A percentile compares a stretch with the other conserved stretches of the same genome.
Conservation (phyloP, 2,888 invertebrate genomes). For the Tetramorium bicarinatum region DNA sequence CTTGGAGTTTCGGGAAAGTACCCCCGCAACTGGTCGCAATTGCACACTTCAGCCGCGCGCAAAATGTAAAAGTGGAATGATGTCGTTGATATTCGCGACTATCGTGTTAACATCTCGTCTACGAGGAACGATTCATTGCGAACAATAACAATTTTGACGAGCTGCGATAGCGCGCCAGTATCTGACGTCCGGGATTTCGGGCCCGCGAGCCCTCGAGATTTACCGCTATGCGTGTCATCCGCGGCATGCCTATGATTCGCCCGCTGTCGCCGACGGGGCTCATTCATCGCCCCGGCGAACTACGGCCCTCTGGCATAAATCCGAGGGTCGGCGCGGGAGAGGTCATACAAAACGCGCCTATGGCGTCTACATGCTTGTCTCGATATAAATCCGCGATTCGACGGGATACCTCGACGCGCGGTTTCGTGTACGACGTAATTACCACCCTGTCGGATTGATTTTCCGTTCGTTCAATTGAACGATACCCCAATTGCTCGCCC, state of each 20-base stretch:
- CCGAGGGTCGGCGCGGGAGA: not conserved
- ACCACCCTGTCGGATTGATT: slow-evolving; percentile 71
- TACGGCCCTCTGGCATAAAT: slow-evolving; percentile 42
- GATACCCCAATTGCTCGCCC: slow-evolving; percentile 67
- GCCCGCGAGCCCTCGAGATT: slow-evolving; percentile 30
- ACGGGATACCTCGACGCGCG: slow-evolving; percentile 53
- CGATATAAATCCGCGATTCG: slow-evolving; percentile 45
- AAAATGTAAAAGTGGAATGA: not conserved
- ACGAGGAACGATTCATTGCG: slow-evolving; percentile 27
- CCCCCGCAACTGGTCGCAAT: not conserved
- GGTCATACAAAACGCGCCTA: slow-evolving; percentile 29
- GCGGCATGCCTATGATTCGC: slow-evolving; percentile 49
- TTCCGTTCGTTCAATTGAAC: slow-evolving; percentile 70
- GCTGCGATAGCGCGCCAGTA: slow-evolving; percentile 7
- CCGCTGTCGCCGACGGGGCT: slow-evolving; percentile 39
- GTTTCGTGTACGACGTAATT: slow-evolving; percentile 64
- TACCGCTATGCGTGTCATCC: slow-evolving; percentile 51
- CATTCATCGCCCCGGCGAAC: slow-evolving; percentile 45
- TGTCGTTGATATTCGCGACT: not conserved
- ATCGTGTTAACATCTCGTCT: slow-evolving; percentile 11
- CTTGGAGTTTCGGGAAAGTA: not conserved
- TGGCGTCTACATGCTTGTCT: slow-evolving; percentile 32
- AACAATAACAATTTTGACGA: slow-evolving; percentile 40
- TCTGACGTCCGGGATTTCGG: slow-evolving; percentile 1
- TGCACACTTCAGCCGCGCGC: not conserved